Conservation (phyloP, 2,888 invertebrate genomes). For the Salticus scenicus region DNA sequence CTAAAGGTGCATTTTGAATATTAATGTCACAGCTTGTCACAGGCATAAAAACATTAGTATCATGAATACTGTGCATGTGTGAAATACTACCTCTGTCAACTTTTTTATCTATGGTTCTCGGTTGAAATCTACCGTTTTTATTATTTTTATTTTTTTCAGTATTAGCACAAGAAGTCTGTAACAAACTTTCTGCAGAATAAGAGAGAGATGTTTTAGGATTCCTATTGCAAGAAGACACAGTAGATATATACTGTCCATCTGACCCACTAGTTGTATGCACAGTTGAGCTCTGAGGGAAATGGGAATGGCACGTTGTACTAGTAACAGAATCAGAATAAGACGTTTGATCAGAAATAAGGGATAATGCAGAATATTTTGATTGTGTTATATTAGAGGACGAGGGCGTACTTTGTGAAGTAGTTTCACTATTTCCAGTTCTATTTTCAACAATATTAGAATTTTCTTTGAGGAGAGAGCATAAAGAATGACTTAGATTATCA, state of each 20-base stretch:
- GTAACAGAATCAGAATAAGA: conserved; percentile 49
- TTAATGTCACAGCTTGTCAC: conserved; percentile 54
- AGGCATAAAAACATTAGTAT: conserved; percentile 61
- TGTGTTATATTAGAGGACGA: conserved; percentile 49
- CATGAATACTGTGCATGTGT: conserved; percentile 35
- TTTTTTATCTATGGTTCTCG: conserved; percentile 44
- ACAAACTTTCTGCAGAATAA: conserved; percentile 69
- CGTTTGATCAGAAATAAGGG: conserved; percentile 61
- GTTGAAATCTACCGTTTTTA: conserved; percentile 38
- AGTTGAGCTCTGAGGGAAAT: conserved; percentile 45
- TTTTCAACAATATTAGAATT: conserved; percentile 45
- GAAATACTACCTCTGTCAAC: conserved; percentile 31
- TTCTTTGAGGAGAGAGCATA: conserved; percentile 62
- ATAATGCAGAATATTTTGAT: conserved; percentile 64
- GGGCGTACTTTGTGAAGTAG: conserved; percentile 12
- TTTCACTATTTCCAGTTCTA: conserved; percentile 30
- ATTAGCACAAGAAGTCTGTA: conserved; percentile 60
- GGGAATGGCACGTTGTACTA: conserved; percentile 42
- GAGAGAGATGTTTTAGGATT: conserved; percentile 58
- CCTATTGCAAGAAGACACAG: conserved; percentile 36
- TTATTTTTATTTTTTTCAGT: conserved; percentile 53
- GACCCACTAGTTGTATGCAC: conserved; percentile 43
- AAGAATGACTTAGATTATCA: conserved; percentile 57
- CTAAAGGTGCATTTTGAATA: conserved; percentile 59
- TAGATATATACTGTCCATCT: conserved; percentile 41